Base-by-base conservation (phyloP, 2,797 vertebrate genomes). In the Macroramphosus scolopax region DNA sequence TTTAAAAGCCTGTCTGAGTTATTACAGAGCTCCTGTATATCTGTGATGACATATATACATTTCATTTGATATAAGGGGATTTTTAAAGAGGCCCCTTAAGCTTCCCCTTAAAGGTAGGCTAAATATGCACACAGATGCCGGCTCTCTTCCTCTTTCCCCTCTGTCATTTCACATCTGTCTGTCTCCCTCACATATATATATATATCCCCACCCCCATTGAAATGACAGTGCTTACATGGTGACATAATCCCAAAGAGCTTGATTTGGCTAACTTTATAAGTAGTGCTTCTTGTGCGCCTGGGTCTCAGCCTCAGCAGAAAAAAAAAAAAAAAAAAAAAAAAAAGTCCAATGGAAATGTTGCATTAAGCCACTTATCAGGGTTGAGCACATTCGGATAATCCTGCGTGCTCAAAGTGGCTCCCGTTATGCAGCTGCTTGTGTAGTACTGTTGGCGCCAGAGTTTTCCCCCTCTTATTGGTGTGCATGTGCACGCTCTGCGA, bases 361-460 rank as follows among this genome's bases (percentile, higher is more conserved):
- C 82, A 86, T 89, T 90, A 90, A 90, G 88, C 89, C 85, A 90
- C 81, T 91, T 90, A 91, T 89, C 88, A 83, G 89, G 75, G 79
- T 82, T 84, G 88, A 89, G 86, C 89, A 91, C 87, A 89, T 89
- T 89, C 80, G 72, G 83, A 87, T 90, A 88, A 91, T 90, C 89
- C 90, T 64, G 78, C 73, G 33, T 65, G 83, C 84, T 89, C 82
- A 84, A 86, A 87, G 82, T 86, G 77, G 76, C 81, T 88, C 82
- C 80, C 87, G 85, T 89, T 88, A 81, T 77, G 76, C 80, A 72
- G 81, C 78, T 75, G 73, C 62, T 68, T 63, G 75, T 78, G 74
- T 83, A 63, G 75, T 62, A 63, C 69, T 63, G 80, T 70, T 72
- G 47, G 69, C 41, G 25, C 59, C 62, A 43, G 60, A 73, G 46